A percentile compares a stretch with the other conserved stretches of the same genome.
These are phyloP conservation scores for Ptilorrhoa leucosticta DNA, from an alignment of 2,113 vertebrate genomes.

Conservation along the genomic window DNA sequence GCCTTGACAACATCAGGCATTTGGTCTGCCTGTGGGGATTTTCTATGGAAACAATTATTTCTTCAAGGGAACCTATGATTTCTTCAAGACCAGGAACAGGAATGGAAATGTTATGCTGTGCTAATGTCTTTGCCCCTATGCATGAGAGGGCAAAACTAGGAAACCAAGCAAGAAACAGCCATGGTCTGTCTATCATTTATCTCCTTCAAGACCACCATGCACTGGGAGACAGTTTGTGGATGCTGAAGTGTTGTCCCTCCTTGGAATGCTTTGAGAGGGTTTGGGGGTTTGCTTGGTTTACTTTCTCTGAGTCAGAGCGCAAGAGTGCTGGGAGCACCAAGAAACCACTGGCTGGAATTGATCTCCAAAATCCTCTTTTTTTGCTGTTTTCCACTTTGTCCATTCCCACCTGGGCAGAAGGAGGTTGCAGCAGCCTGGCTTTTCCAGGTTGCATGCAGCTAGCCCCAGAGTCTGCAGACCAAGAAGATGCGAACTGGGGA, in stretches of 20 bases:
- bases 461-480: not conserved
- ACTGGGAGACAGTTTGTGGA: not conserved
- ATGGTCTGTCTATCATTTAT: not conserved
- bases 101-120: not conserved
- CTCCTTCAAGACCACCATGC: not conserved
- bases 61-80: not conserved
- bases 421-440: rapidly evolving
- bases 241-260: not conserved
- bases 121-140: not conserved
- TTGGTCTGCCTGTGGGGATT: not conserved
- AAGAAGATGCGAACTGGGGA: not conserved
- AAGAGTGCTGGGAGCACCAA: not conserved
- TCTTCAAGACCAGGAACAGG: not conserved
- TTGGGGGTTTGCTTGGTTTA: not conserved
- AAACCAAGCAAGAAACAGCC: not conserved
- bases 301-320: not conserved
- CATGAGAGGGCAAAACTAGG: not conserved
- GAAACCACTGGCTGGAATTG: not conserved
- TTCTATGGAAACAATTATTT: not conserved
- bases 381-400: not conserved
- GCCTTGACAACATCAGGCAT: not conserved
- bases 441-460: rapidly evolving
- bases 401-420: not conserved
- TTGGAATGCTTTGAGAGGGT: not conserved
- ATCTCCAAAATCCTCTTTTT: not conserved